phyloP scores from a whole-genome alignment of 2,113 vertebrate species.

The human region GRCh38 chr7:133917501-133918000 shows the following conservation, averaged over 20 bases:
- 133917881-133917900: background rate
- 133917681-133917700: conserved; percentile 95
- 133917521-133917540: background rate
- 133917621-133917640: conserved; percentile 98
- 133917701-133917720: conserved; percentile 96
- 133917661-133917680: conserved; percentile 97
- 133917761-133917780: background rate
- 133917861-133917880: background rate
- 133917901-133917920: background rate
- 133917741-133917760: background rate
- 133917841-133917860: background rate
- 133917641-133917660: conserved; percentile 97
- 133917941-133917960: background rate
- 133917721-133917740: conserved; percentile 97
- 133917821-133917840: background rate
- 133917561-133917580: background rate
- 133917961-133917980: background rate
- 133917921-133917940: background rate
- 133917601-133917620: conserved; percentile 97
- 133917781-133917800: accelerated
- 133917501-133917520: background rate
- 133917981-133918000: background rate
- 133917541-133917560: background rate
- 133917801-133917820: background rate
- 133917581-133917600: conserved; percentile 95